Evolutionary conservation across 1,140 invertebrate genomes (phyloP).

Genomic region (Zaprionus africanus): DNA sequence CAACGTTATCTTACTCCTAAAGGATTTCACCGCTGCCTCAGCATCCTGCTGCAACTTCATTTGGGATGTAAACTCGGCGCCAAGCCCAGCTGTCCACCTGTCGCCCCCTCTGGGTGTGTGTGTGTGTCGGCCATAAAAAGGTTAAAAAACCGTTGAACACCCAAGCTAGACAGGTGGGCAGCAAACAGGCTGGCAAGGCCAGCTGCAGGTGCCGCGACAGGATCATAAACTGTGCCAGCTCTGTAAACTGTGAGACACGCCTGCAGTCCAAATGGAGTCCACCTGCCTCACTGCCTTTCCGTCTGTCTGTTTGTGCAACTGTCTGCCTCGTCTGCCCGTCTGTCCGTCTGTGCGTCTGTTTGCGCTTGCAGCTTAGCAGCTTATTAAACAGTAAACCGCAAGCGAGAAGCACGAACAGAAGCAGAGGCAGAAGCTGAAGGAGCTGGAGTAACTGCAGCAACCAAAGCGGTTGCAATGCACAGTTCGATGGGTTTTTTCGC

Average conservation of each 20-base stretch:
- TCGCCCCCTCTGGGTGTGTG: not conserved
- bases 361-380: constrained; percentile 51
- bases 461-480: constrained; percentile 3
- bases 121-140: constrained; percentile 21
- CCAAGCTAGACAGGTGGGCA: constrained; percentile 6
- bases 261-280: constrained; percentile 4
- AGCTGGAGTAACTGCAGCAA: not conserved
- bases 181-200: not conserved
- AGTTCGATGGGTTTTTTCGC: constrained; percentile 23
- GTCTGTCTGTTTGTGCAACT: not conserved
- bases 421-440: not conserved
- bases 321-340: not conserved
- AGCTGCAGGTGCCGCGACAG: constrained; percentile 17
- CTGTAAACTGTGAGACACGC: constrained; percentile 12
- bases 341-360: not conserved
- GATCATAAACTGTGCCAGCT: constrained; percentile 44
- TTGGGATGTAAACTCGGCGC: not conserved
- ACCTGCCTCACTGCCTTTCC: not conserved
- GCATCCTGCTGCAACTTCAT: constrained; percentile 8
- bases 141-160: constrained; percentile 1
- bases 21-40: not conserved
- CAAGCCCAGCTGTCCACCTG: not conserved
- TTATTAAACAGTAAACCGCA: constrained; percentile 51
- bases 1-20: not conserved
- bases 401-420: not conserved